These are phyloP conservation scores for Sakesphorus luctuosus DNA, from an alignment of 2,113 vertebrate genomes.

Conservation along the genomic window DNA sequence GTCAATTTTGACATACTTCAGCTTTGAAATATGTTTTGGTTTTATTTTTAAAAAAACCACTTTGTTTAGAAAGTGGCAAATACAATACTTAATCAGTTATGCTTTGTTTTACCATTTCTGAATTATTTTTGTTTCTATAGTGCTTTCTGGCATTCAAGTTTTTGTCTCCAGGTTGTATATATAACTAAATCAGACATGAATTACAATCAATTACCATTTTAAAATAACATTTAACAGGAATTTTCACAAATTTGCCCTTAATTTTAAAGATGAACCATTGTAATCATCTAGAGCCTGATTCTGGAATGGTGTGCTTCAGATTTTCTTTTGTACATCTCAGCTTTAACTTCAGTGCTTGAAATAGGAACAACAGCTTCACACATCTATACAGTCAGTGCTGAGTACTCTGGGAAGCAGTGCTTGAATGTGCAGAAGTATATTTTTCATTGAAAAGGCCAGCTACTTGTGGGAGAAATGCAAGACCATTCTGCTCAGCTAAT, in stretches of 20 bases:
- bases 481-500: neutral
- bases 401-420: neutral
- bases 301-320: neutral
- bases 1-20: neutral
- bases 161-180: neutral
- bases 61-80: neutral
- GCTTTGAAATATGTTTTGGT: neutral
- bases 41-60: neutral
- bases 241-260: neutral
- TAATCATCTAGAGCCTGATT: neutral
- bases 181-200: neutral
- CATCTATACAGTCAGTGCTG: neutral
- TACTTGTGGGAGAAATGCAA: neutral
- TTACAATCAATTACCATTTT: neutral
- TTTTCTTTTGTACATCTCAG: neutral
- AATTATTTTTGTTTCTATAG: neutral
- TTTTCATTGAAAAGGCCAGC: neutral
- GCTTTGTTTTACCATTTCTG: neutral
- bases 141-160: neutral
- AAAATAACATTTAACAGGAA: neutral
- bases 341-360: neutral
- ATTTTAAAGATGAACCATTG: neutral
- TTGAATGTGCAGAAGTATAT: neutral
- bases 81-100: neutral
- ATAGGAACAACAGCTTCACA: neutral